Percentiles rank a stretch among this genome's conserved stretches.
phyloP scores from a whole-genome alignment of 2,797 vertebrate species.

The Dermochelys coriacea region DNA sequence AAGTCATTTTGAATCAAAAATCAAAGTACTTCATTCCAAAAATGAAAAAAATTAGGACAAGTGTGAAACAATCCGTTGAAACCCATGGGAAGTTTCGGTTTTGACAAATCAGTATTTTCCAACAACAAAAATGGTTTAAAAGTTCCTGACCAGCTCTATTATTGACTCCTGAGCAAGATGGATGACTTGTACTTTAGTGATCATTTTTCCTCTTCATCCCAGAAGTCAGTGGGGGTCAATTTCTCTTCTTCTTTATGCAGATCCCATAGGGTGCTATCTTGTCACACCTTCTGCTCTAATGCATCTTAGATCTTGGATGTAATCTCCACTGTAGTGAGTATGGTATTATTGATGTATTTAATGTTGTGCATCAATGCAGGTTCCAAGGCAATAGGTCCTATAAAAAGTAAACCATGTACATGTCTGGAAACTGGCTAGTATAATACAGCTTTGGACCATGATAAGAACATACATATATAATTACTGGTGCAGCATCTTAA shows the following conservation, averaged over 20 bases:
- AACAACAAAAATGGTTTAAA: neutral
- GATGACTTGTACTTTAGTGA: neutral
- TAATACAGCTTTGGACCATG: neutral
- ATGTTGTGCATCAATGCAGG: neutral
- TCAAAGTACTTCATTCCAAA: neutral
- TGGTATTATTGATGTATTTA: neutral
- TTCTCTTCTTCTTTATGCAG: neutral
- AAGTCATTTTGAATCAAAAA: neutral
- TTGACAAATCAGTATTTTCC: neutral
- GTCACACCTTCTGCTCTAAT: neutral
- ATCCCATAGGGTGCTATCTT: neutral
- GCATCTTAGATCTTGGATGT: neutral
- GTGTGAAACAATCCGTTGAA: neutral
- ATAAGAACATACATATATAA: neutral
- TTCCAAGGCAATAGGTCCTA: neutral
- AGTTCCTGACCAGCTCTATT: neutral
- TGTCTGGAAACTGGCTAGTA: neutral
- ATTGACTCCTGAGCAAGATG: neutral
- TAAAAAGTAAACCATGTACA: neutral
- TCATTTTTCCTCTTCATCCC: neutral
- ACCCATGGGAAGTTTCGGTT: neutral
- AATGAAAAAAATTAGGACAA: neutral
- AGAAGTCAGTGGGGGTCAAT: neutral
- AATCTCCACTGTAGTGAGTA: neutral
- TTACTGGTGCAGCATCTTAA: neutral